phyloP scores from a whole-genome alignment of 1,140 invertebrate genomes.

The Chrysoperla carnea region DNA sequence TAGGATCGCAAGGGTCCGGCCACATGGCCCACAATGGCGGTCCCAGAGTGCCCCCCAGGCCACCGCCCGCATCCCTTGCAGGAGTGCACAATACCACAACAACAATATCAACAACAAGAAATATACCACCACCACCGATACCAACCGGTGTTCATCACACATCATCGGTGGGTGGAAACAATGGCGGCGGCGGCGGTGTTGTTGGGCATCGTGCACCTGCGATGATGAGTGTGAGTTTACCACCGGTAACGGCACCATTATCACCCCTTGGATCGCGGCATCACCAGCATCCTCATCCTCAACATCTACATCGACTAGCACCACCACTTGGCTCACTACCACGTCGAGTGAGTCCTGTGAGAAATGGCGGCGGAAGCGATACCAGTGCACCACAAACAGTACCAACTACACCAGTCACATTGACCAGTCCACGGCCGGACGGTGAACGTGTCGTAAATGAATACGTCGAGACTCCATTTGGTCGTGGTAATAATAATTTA shows the following conservation, averaged over 20 bases:
- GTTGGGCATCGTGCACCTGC: constrained; percentile 36
- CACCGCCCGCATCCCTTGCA: constrained; percentile 35
- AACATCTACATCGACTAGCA: constrained; percentile 19
- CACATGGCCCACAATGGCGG: constrained; percentile 38
- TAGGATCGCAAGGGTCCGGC: constrained; percentile 25
- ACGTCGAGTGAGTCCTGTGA: constrained; percentile 15
- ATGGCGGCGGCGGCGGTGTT: constrained; percentile 41
- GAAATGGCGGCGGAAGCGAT: constrained; percentile 19
- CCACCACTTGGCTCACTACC: constrained; percentile 11
- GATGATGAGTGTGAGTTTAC: constrained; percentile 21
- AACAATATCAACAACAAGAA: constrained; percentile 21
- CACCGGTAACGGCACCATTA: constrained; percentile 19
- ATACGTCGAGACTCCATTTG: constrained; percentile 68
- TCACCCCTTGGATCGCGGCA: constrained; percentile 20
- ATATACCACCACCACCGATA: constrained; percentile 7
- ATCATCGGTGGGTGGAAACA: constrained; percentile 4
- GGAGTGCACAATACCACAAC: constrained; percentile 37
- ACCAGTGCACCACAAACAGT: constrained; percentile 11
- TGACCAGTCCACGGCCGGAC: constrained; percentile 56
- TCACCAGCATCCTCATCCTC: constrained; percentile 6
- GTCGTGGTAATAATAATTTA: constrained; percentile 11
- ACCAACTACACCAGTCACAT: constrained; percentile 29
- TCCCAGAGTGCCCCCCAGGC: constrained; percentile 40
- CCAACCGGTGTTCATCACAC: neutral
- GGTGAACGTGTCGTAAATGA: constrained; percentile 60